Evolutionary conservation across 1,140 invertebrate species (phyloP).

Genomic region (Phymorhynchus buccinoides): DNA sequence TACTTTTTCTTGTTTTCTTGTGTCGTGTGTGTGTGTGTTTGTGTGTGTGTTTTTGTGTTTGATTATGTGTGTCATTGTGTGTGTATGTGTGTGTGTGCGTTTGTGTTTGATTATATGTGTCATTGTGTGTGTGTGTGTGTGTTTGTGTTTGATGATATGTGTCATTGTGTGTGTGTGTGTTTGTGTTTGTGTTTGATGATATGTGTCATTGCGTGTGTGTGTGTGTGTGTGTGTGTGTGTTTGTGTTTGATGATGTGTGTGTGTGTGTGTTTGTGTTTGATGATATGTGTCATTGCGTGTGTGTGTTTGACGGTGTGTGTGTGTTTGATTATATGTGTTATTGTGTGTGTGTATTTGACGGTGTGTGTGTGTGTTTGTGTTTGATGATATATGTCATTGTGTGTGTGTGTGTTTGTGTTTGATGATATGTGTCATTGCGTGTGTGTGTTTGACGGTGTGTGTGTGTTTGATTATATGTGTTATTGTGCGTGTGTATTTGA

Average conservation of each 20-base stretch:
- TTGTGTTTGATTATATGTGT: too few species aligned
- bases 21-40: conserved; percentile 6
- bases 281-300: too few species aligned
- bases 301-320: not conserved
- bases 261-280: not conserved
- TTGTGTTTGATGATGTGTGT: not conserved
- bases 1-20: too few species aligned
- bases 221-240: conserved; percentile 4
- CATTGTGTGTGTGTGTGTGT: too few species aligned
- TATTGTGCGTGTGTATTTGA: not conserved
- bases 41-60: not conserved
- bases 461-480: not conserved
- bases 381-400: too few species aligned
- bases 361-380: not conserved
- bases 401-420: not conserved
- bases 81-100: too few species aligned
- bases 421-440: not conserved
- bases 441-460: not conserved
- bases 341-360: not conserved
- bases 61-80: too few species aligned
- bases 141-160: too few species aligned
- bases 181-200: not conserved
- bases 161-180: not conserved
- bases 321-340: not conserved
- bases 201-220: not conserved